These are phyloP conservation scores for Harpegnathos saltator DNA, from an alignment of 1,140 invertebrate genomes.

Conservation along the genomic window DNA sequence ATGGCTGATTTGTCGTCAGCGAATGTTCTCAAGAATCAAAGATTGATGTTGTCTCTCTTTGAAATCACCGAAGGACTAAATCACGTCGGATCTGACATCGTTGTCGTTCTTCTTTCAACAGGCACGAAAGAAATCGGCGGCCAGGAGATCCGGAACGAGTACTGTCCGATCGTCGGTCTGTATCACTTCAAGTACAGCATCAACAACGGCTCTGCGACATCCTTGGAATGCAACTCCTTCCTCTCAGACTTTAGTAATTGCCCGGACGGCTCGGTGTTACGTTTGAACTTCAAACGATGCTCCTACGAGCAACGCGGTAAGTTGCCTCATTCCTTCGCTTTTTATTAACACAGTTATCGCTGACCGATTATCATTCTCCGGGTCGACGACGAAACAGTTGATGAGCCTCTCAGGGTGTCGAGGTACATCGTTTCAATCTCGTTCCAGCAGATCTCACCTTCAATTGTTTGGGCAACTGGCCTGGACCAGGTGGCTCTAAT, in stretches of 20 bases:
- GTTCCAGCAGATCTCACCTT: slow-evolving; percentile 87
- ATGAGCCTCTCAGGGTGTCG: neutral
- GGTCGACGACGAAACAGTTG: neutral
- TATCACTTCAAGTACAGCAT: slow-evolving; percentile 88
- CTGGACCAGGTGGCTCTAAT: slow-evolving; percentile 86
- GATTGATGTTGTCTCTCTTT: too few species aligned
- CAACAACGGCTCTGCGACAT: slow-evolving; percentile 86
- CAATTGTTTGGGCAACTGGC: slow-evolving; percentile 90
- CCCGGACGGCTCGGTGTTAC: slow-evolving; percentile 88
- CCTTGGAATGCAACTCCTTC: slow-evolving; percentile 86
- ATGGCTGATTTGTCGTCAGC: too few species aligned
- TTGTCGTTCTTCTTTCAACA: slow-evolving; percentile 79
- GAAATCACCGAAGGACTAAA: too few species aligned
- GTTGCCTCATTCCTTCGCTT: neutral
- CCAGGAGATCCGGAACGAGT: slow-evolving; percentile 86
- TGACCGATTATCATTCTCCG: neutral
- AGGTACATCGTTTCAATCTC: slow-evolving; percentile 1
- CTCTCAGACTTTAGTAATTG: slow-evolving; percentile 89
- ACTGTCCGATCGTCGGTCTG: slow-evolving; percentile 89
- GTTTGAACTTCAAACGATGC: slow-evolving; percentile 87
- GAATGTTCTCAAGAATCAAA: too few species aligned
- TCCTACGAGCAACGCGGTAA: slow-evolving; percentile 87
- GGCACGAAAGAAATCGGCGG: slow-evolving; percentile 86
- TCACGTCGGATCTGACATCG: too few species aligned
- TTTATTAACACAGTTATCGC: neutral